These are phyloP conservation scores for Dolomedes plantarius DNA, from an alignment of 2,888 invertebrate species.

Conservation along the genomic window DNA sequence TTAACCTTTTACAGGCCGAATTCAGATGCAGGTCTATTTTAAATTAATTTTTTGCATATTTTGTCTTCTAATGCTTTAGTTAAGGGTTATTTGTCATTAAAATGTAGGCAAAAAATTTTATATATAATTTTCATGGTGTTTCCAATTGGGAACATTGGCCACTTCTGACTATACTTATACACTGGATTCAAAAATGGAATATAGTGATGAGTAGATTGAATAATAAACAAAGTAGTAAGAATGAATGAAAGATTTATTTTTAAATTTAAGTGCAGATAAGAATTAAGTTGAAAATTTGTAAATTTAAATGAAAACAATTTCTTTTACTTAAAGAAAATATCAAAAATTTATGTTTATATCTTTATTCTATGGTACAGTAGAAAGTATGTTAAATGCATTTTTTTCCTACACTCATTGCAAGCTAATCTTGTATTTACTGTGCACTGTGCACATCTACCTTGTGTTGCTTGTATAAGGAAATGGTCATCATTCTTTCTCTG, in stretches of 20 bases:
- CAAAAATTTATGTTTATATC: not conserved
- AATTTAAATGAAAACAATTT: not conserved
- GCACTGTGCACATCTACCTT: no score
- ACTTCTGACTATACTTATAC: not conserved
- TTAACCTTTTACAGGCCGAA: no score
- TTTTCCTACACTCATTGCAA: not conserved
- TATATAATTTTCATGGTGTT: not conserved
- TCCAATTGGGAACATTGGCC: not conserved
- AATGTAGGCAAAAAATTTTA: not conserved
- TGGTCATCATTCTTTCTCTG: not conserved
- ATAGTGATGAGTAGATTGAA: not conserved
- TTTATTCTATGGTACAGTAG: not conserved
- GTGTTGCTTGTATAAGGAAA: not conserved
- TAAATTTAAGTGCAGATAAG: not conserved
- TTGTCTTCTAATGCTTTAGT: not conserved
- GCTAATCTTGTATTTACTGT: not conserved
- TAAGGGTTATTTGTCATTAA: not conserved
- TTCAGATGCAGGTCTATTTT: not conserved
- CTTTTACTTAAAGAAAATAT: not conserved
- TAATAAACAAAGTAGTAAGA: not conserved
- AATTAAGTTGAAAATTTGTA: not conserved
- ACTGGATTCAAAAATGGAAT: not conserved
- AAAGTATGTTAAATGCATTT: not conserved
- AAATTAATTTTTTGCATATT: not conserved
- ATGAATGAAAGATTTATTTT: not conserved